phyloP scores from a whole-genome alignment of 2,888 invertebrate genomes.

The Himalopsyche anomala region DNA sequence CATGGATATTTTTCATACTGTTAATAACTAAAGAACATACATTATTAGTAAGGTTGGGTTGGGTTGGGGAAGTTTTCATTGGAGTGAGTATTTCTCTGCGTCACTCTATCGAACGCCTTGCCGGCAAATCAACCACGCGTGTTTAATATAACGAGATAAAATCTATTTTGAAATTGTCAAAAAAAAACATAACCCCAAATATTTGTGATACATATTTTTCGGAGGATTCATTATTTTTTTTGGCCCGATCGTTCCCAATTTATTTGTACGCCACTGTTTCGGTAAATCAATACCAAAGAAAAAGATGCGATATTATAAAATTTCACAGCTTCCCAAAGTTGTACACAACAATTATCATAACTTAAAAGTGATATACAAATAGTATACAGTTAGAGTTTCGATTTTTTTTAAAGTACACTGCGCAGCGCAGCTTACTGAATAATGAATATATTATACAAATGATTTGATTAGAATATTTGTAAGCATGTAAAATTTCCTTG shows the following conservation, averaged over 20 bases:
- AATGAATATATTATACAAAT: no score
- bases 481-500: no score
- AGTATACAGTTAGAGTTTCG: no score
- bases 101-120: constrained; percentile 17
- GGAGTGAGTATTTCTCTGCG: background rate
- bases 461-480: no score
- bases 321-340: no score
- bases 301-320: background rate
- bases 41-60: background rate
- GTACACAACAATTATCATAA: no score
- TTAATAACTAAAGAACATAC: background rate
- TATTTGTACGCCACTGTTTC: constrained; percentile 34
- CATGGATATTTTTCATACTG: background rate
- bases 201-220: constrained; percentile 15
- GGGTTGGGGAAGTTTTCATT: background rate
- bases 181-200: constrained; percentile 17
- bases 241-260: constrained; percentile 10
- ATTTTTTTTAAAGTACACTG: no score
- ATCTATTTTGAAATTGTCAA: constrained; percentile 23
- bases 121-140: constrained; percentile 13
- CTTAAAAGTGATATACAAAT: no score
- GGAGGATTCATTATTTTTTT: background rate
- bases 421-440: no score
- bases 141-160: constrained; percentile 23
- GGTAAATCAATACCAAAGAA: background rate